Percentiles rank a stretch among this genome's conserved stretches.
phyloP scores from a whole-genome alignment of 1,140 invertebrate genomes.

The Pygmarrhopalites habei region DNA sequence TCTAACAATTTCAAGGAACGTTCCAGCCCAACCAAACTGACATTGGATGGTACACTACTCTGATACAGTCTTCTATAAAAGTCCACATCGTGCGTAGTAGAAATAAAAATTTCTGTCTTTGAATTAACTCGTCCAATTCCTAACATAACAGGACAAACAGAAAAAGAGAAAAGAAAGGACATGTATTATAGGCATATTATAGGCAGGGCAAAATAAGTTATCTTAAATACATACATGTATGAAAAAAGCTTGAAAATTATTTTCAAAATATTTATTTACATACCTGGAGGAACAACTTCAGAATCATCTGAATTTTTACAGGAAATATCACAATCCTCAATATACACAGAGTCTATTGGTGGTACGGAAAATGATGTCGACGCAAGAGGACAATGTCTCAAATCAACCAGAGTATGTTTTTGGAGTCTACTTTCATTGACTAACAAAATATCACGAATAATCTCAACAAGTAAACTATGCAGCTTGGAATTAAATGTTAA shows the following conservation, averaged over 20 bases:
- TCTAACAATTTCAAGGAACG: neutral
- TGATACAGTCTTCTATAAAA: slow-evolving; percentile 17
- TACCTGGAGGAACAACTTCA: too few species aligned
- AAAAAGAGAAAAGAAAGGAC: neutral
- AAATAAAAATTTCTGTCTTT: slow-evolving; percentile 13
- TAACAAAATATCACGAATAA: slow-evolving; percentile 15
- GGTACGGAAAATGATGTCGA: neutral
- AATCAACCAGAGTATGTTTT: slow-evolving; percentile 3
- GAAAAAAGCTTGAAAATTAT: too few species aligned
- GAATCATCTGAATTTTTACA: neutral
- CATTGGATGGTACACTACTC: neutral
- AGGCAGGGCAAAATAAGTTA: too few species aligned
- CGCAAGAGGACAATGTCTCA: slow-evolving; percentile 1
- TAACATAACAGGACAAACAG: too few species aligned
- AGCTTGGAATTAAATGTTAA: neutral
- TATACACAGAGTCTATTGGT: slow-evolving; percentile 4
- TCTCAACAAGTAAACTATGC: neutral
- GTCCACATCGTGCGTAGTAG: neutral
- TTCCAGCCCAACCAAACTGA: neutral
- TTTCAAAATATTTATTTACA: too few species aligned
- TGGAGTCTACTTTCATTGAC: slow-evolving; percentile 7
- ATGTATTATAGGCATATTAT: too few species aligned
- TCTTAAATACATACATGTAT: too few species aligned
- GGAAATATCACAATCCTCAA: slow-evolving; percentile 8
- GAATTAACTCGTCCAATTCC: slow-evolving; percentile 4